phyloP scores from a whole-genome alignment of 1,140 invertebrate genomes.

The Solenopsis invicta region DNA sequence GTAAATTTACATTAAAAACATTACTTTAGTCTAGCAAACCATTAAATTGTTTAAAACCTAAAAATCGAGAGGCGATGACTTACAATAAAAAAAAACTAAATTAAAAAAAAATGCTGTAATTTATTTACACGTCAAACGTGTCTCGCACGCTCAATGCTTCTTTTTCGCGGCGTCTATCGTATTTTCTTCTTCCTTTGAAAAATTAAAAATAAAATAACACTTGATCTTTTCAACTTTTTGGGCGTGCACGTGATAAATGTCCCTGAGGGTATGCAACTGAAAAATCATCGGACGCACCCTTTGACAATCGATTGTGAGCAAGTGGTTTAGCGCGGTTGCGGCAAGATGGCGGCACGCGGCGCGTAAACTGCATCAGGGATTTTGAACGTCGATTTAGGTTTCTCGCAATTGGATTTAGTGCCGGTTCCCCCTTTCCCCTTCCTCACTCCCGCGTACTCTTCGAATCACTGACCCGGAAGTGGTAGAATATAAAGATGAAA shows the following conservation, averaged over 20 bases:
- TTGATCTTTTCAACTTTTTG: background rate
- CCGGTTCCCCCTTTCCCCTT: background rate
- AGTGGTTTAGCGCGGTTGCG: slow-evolving; percentile 20
- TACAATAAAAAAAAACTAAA: background rate
- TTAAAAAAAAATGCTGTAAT: background rate
- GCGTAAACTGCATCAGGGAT: slow-evolving; percentile 27
- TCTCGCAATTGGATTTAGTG: background rate
- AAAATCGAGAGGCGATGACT: background rate
- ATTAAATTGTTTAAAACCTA: background rate
- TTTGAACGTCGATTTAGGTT: slow-evolving; percentile 37
- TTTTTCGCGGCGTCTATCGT: background rate
- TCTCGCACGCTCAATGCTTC: background rate
- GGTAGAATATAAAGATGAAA: background rate
- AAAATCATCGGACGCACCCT: slow-evolving; percentile 47
- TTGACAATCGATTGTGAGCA: slow-evolving; percentile 28
- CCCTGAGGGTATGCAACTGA: background rate
- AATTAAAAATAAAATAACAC: background rate
- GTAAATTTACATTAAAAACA: background rate
- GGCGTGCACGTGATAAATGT: slow-evolving; percentile 10
- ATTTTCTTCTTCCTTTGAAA: background rate
- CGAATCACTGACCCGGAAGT: slow-evolving; percentile 8
- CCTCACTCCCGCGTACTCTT: background rate
- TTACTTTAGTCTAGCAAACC: background rate
- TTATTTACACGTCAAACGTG: background rate
- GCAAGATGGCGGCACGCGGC: slow-evolving; percentile 65